Base-by-base conservation (phyloP, 2,888 invertebrate species). In the Drosophila algonquin region DNA sequence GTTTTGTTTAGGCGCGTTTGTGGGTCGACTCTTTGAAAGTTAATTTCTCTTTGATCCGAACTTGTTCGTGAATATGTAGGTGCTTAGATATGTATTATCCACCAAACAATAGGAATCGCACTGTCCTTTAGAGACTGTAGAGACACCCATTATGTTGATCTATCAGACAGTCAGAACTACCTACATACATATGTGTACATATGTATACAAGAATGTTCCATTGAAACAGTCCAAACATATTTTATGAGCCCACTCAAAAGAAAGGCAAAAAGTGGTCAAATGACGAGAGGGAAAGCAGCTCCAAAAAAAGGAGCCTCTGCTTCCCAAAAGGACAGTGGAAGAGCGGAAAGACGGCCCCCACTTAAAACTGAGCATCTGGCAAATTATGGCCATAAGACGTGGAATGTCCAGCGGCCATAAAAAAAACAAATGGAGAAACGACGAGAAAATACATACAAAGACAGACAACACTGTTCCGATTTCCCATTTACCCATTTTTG, bases 291-390 rank as follows among this genome's bases (percentile, higher is more conserved):
- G 46, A 9, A 30, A 30, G 18, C 18, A 35, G 12, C 4, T 2
- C 12, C 3, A 0, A 16, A 12, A 16, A n/a, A 44, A 16, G 44
- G 6, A 7, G 30, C 10, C 6, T 12, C 18, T 10, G 10, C 32
- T 3, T 3, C 1, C 32, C 14, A 32, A 8, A 2, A 48, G 50
- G 18, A 18, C 50, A 10, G 57, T 10, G 6, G 56, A 56, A 18
- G 30, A 56, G 56, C 47, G 47, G 27, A 30, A 27, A 9, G 21
- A 40, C 44, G 61, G 44, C 72, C 54, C 7, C 14, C 40, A 73
- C 61, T 64, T 57, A 67, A 77, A 77, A 77, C 65, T 73, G 64
- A 54, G 71, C 85, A 76, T 77, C 82, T 79, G 81, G 56, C 81
- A 79, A 81, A 80, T 84, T 76, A 78, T 70, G 70, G 48, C 68